A percentile compares a stretch with the other conserved stretches of the same genome.
Conservation (phyloP, 2,113 vertebrate species). For the Gobio gobio region DNA sequence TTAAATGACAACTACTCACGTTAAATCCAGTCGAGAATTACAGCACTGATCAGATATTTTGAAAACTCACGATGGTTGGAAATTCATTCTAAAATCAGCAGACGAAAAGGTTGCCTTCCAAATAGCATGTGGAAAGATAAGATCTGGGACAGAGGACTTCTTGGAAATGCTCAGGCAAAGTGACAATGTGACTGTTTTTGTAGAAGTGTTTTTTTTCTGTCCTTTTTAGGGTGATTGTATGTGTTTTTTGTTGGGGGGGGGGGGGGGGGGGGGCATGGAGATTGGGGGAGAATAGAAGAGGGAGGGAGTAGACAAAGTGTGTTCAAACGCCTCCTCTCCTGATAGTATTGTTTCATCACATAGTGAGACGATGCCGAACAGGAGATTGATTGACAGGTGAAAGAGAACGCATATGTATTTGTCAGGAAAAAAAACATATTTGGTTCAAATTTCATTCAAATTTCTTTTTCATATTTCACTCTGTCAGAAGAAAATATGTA, state of each 20-base stretch:
- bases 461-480: too few relatives aligned
- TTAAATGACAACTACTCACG: neutral
- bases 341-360: slow-evolving; percentile 23
- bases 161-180: neutral
- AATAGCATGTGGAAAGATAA: slow-evolving; percentile 6
- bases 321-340: slow-evolving; percentile 22
- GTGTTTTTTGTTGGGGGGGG: neutral
- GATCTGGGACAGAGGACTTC: neutral
- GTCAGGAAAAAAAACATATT: neutral
- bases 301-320: slow-evolving; percentile 23
- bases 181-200: neutral
- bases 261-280: neutral
- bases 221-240: neutral
- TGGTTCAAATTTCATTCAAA: too few relatives aligned
- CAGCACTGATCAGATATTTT: neutral
- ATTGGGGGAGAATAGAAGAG: neutral
- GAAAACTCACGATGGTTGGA: neutral
- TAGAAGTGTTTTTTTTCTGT: neutral
- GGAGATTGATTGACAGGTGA: neutral
- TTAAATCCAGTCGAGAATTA: neutral
- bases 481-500: too few relatives aligned
- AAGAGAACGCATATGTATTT: neutral
- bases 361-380: neutral
- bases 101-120: neutral
- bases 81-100: slow-evolving; percentile 2